These are phyloP conservation scores for Morinoia aosen DNA, from an alignment of 2,888 invertebrate genomes.

Conservation along the genomic window DNA sequence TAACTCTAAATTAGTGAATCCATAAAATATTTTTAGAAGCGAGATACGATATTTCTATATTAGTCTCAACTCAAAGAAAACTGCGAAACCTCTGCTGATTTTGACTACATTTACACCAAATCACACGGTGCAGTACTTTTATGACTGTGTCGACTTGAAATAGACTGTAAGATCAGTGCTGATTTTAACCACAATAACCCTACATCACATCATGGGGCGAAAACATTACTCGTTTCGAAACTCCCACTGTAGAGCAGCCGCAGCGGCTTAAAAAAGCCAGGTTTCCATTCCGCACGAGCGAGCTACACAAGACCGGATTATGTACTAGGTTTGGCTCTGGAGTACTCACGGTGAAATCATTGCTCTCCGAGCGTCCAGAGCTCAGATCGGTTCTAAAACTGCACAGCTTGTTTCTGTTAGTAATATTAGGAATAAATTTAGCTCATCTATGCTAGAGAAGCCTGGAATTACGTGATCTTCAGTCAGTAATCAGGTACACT, in stretches of 20 bases:
- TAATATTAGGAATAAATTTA: not conserved
- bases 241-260: not conserved
- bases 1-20: not conserved
- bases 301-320: not conserved
- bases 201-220: not conserved
- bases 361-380: not conserved
- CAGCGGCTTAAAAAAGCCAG: not conserved
- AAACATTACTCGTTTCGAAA: not conserved
- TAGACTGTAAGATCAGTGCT: not conserved
- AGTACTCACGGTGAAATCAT: not conserved
- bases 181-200: not conserved
- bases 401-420: not conserved
- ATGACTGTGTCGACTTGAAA: not conserved
- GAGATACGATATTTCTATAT: not conserved
- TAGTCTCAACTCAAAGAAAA: not conserved
- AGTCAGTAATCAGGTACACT: not conserved
- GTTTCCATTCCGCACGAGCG: not conserved
- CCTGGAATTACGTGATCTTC: not conserved
- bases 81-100: not conserved
- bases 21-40: not conserved
- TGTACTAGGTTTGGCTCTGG: not conserved
- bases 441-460: not conserved
- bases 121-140: not conserved
- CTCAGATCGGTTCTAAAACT: not conserved
- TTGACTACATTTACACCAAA: not conserved